A percentile compares a stretch with the other conserved stretches of the same genome.
phyloP scores from a whole-genome alignment of 2,113 vertebrate genomes.

The Propithecus coquereli region DNA sequence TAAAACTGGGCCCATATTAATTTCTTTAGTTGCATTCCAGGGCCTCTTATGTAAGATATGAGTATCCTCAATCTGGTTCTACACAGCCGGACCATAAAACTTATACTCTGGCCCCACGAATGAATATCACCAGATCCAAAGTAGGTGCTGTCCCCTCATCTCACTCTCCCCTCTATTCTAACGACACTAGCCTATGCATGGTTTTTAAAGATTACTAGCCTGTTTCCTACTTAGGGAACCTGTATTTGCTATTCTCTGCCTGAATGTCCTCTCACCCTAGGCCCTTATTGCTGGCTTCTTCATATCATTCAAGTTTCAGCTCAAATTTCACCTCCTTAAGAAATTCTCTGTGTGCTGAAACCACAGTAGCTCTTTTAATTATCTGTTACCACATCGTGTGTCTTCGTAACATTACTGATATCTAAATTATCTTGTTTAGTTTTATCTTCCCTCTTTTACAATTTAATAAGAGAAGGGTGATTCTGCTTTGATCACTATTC shows the following conservation, averaged over 20 bases:
- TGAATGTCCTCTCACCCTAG: neutral
- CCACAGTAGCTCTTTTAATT: neutral
- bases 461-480: neutral
- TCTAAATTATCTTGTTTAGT: neutral
- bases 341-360: neutral
- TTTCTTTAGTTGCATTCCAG: neutral
- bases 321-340: neutral
- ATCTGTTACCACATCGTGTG: neutral
- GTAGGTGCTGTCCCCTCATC: rapidly evolving
- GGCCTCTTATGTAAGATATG: neutral
- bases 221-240: neutral
- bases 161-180: neutral
- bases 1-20: neutral
- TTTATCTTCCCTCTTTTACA: neutral
- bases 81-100: neutral
- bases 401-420: neutral
- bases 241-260: neutral
- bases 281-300: neutral
- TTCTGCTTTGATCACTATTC: neutral
- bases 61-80: neutral
- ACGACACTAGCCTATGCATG: neutral
- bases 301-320: neutral
- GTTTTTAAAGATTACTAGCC: neutral
- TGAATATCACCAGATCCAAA: neutral
- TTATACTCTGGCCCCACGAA: neutral